phyloP scores from a whole-genome alignment of 2,888 invertebrate species.

The Diaperis boleti region DNA sequence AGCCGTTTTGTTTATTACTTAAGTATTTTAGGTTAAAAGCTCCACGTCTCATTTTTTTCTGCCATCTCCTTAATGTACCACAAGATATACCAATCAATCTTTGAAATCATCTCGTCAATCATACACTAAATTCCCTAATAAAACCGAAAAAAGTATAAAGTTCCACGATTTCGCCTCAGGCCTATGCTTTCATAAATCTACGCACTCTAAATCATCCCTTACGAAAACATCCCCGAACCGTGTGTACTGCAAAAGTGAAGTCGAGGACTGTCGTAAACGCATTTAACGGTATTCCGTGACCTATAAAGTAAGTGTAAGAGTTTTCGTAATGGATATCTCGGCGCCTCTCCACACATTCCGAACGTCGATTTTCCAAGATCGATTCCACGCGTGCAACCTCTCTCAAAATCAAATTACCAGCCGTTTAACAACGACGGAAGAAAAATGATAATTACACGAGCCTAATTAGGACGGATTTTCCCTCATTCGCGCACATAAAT shows the following conservation, averaged over 20 bases:
- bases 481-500: constrained; percentile 3
- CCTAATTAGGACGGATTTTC: constrained; percentile 7
- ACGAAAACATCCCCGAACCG: constrained; percentile 17
- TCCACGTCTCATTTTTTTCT: too few species aligned
- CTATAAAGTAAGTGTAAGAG: constrained; percentile 54
- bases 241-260: constrained; percentile 27
- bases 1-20: too few species aligned
- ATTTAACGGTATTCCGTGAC: constrained; percentile 53
- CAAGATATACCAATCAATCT: too few species aligned
- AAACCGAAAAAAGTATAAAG: neutral
- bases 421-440: neutral
- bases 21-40: too few species aligned
- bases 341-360: constrained; percentile 31
- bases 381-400: neutral
- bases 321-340: constrained; percentile 49
- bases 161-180: neutral
- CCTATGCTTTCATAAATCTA: constrained; percentile 5
- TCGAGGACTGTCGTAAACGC: constrained; percentile 48
- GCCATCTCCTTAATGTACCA: too few species aligned
- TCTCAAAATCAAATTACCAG: neutral
- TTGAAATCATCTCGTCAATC: neutral
- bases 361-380: constrained; percentile 38
- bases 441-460: constrained; percentile 10
- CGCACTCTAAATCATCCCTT: constrained; percentile 20
- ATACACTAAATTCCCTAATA: neutral